Evolutionary conservation across 2,888 invertebrate species (phyloP).

Genomic region (Suillia variegata): DNA sequence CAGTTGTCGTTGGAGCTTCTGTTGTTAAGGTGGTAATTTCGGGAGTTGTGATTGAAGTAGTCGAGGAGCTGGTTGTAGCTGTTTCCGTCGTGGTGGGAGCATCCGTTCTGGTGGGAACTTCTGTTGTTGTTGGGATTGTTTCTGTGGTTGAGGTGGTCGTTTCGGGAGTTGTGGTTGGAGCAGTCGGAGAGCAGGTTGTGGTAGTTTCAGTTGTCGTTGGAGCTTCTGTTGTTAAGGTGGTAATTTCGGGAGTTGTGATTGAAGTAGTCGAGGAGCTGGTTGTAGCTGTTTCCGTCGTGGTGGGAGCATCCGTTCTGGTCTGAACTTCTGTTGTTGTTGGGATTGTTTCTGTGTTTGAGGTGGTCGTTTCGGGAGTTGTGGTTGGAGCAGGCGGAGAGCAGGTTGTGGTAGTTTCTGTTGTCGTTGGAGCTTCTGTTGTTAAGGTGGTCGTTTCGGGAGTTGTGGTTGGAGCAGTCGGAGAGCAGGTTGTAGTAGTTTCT

Average conservation of each 20-base stretch:
- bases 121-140: no score
- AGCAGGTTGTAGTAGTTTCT: background rate
- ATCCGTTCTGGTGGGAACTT: background rate
- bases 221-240: no score
- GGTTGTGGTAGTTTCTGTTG: background rate
- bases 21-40: background rate
- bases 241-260: no score
- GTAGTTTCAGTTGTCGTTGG: no score
- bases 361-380: background rate
- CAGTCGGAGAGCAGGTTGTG: no score
- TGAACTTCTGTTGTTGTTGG: background rate
- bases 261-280: background rate
- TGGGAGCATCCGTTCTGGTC: background rate
- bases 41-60: background rate
- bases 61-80: background rate
- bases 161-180: no score
- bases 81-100: background rate
- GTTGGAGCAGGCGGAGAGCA: background rate
- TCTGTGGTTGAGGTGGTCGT: no score
- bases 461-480: background rate
- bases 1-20: background rate
- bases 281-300: background rate
- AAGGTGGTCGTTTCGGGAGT: background rate
- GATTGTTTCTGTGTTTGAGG: no score
- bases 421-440: background rate